These are phyloP conservation scores for Gorsachius magnificus DNA, from an alignment of 2,797 vertebrate genomes.

Conservation along the genomic window DNA sequence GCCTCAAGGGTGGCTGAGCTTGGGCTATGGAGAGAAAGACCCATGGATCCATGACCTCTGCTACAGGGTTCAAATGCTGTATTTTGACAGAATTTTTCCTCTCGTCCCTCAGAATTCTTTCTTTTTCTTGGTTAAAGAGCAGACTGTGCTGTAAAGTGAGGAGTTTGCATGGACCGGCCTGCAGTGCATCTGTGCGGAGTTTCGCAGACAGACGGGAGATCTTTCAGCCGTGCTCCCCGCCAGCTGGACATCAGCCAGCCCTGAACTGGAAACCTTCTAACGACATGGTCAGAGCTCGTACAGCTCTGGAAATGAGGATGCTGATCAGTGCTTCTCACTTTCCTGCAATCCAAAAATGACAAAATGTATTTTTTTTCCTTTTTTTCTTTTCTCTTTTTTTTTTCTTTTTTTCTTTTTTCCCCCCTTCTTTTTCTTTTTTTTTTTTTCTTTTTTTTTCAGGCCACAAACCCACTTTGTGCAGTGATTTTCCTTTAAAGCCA, in stretches of 20 bases:
- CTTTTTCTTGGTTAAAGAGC: neutral
- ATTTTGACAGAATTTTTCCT: neutral
- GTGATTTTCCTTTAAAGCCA: conserved; percentile 6
- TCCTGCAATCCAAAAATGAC: neutral
- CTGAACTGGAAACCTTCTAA: neutral
- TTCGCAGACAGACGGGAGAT: neutral
- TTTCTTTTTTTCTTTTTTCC: accelerated
- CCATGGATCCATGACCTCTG: neutral
- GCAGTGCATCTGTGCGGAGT: accelerated
- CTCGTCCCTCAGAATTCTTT: accelerated
- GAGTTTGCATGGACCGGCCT: accelerated
- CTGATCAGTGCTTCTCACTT: neutral
- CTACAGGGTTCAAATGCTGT: neutral
- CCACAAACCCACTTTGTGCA: neutral
- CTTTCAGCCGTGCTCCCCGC: accelerated
- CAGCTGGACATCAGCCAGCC: neutral
- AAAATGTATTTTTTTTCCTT: neutral
- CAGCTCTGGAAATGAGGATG: neutral
- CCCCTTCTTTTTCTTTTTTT: too few relatives aligned
- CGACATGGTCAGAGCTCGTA: accelerated
- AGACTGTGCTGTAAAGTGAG: neutral
- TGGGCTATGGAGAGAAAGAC: neutral
- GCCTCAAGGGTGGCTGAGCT: accelerated
- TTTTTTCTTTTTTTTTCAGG: accelerated
- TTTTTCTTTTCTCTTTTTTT: too few relatives aligned